Percentiles rank a stretch among this genome's conserved stretches.
Evolutionary conservation across 2,888 invertebrate species (phyloP).

Genomic region (Erpobdella octoculata): DNA sequence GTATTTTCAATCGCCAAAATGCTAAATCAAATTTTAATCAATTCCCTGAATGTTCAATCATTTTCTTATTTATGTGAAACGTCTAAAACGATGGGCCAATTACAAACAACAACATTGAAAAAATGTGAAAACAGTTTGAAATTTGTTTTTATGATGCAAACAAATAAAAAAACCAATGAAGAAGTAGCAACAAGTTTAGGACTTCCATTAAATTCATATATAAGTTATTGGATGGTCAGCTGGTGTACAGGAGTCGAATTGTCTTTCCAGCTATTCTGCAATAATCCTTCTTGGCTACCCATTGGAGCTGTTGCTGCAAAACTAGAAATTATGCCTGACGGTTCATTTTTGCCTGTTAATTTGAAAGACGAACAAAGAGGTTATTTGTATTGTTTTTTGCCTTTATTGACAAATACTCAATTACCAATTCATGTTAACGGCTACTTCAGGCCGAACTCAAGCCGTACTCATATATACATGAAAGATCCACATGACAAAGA

Average conservation of each 20-base stretch:
- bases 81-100: too few species aligned
- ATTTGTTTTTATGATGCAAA: neutral
- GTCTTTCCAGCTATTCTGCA: neutral
- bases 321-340: neutral
- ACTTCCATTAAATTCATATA: too few species aligned
- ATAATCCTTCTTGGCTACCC: slow-evolving; percentile 6
- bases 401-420: slow-evolving; percentile 40
- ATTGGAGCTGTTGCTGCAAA: slow-evolving; percentile 24
- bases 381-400: slow-evolving; percentile 41
- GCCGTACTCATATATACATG: slow-evolving; percentile 40
- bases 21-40: neutral
- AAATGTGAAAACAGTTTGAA: neutral
- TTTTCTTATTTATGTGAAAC: neutral
- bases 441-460: slow-evolving; percentile 42
- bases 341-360: neutral
- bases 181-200: neutral
- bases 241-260: neutral
- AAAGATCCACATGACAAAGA: slow-evolving; percentile 41
- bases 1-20: slow-evolving; percentile 11
- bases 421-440: slow-evolving; percentile 45
- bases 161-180: neutral
- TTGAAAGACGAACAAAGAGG: neutral
- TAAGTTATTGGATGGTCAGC: neutral
- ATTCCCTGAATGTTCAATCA: neutral
- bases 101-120: too few species aligned